Evolutionary conservation across 2,113 vertebrate species (phyloP).

Genomic region (Notarius lentiginosus): DNA sequence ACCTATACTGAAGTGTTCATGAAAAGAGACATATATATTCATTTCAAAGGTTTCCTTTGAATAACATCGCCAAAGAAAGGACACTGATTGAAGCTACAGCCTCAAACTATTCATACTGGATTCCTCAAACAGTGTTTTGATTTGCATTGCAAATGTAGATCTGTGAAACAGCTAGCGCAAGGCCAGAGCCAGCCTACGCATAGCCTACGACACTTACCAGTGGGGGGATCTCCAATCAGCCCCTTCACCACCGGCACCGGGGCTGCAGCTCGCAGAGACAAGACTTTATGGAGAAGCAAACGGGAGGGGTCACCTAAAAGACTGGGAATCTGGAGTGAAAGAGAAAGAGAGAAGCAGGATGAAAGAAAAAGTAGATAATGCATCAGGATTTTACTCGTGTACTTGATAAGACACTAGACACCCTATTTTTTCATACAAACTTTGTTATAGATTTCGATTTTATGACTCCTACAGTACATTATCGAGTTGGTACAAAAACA

Average conservation of each 20-base stretch:
- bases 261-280: conserved; percentile 78
- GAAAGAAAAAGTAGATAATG: background rate
- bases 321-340: conserved; percentile 79
- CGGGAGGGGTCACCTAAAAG: conserved; percentile 89
- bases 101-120: conserved; percentile 35
- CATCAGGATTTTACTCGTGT: background rate
- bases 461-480: too few species aligned
- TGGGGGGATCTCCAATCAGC: conserved; percentile 83
- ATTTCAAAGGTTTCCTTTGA: conserved; percentile 47
- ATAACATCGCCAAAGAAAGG: conserved; percentile 42
- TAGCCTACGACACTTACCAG: conserved; percentile 70
- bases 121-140: conserved; percentile 33
- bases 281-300: conserved; percentile 83
- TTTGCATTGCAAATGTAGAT: conserved; percentile 46
- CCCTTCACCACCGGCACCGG: conserved; percentile 77
- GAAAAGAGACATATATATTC: conserved; percentile 32
- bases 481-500: too few species aligned
- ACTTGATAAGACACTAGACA: background rate
- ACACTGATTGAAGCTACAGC: conserved; percentile 44
- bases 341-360: conserved; percentile 1
- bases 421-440: too few species aligned
- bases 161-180: background rate
- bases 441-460: too few species aligned
- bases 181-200: background rate
- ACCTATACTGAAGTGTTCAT: conserved; percentile 41